These are phyloP conservation scores for Centropristis striata DNA, from an alignment of 2,113 vertebrate species.

Conservation along the genomic window DNA sequence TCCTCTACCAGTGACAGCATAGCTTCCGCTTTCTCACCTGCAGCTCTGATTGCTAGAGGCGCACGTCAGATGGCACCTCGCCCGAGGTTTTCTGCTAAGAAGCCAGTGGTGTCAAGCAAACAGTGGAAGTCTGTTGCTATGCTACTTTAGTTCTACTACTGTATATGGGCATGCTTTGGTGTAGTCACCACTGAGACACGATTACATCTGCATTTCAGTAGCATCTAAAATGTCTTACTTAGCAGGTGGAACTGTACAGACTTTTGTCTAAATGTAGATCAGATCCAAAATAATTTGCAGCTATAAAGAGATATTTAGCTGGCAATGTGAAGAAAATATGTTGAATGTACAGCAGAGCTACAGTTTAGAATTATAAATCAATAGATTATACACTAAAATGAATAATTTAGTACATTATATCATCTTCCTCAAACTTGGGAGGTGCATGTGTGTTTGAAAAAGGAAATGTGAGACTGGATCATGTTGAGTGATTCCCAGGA, in stretches of 20 bases:
- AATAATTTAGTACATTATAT: not conserved
- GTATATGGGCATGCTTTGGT: slow-evolving; percentile 46
- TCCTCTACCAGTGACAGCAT: slow-evolving; percentile 65
- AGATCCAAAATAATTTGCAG: slow-evolving; percentile 25
- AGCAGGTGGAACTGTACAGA: slow-evolving; percentile 25
- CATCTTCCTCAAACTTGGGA: slow-evolving; percentile 27
- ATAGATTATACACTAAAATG: not conserved
- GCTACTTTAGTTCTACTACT: slow-evolving; percentile 82
- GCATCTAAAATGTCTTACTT: slow-evolving; percentile 36
- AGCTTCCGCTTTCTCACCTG: slow-evolving; percentile 79
- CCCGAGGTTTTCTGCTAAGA: slow-evolving; percentile 97
- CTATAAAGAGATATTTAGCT: slow-evolving; percentile 23
- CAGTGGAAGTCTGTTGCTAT: slow-evolving; percentile 93
- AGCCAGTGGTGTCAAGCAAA: slow-evolving; percentile 88
- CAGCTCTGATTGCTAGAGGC: slow-evolving; percentile 87
- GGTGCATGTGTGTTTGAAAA: slow-evolving; percentile 20
- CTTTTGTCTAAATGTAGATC: slow-evolving; percentile 40
- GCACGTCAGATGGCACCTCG: slow-evolving; percentile 90
- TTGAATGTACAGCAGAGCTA: not conserved
- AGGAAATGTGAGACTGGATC: slow-evolving; percentile 44
- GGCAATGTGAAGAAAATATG: not conserved
- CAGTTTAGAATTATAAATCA: slow-evolving; percentile 1
- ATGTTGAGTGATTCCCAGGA: slow-evolving; percentile 64
- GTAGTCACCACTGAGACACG: slow-evolving; percentile 34
- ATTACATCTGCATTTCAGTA: slow-evolving; percentile 36